Evolutionary conservation across 1,140 invertebrate genomes (phyloP).

Genomic region (Nautilus pompilius): DNA sequence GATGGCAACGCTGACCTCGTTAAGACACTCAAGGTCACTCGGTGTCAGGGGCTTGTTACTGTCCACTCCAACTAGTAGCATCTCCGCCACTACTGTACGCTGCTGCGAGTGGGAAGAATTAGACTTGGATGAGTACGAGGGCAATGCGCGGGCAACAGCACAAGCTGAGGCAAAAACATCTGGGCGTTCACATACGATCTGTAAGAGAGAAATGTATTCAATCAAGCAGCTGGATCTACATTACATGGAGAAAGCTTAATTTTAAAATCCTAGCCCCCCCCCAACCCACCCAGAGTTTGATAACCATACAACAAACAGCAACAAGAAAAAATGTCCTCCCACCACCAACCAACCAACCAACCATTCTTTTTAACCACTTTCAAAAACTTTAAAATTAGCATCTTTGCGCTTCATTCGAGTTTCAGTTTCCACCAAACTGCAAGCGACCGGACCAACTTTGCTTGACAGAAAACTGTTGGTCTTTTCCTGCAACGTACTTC

Average conservation of each 20-base stretch:
- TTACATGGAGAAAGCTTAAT: too few relatives aligned
- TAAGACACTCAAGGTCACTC: constrained; percentile 65
- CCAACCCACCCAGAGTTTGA: too few relatives aligned
- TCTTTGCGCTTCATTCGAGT: too few relatives aligned
- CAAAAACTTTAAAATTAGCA: not conserved
- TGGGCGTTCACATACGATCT: constrained; percentile 75
- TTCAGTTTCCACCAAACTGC: too few relatives aligned
- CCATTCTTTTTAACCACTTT: not conserved
- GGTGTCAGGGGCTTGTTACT: constrained; percentile 51
- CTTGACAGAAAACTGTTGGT: too few relatives aligned
- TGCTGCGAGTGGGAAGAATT: constrained; percentile 17
- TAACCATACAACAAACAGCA: too few relatives aligned
- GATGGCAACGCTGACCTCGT: constrained; percentile 64
- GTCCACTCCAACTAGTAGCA: constrained; percentile 59
- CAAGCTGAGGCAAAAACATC: constrained; percentile 75
- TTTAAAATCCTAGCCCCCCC: too few relatives aligned
- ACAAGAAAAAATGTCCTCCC: constrained; percentile 5
- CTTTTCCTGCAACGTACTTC: too few relatives aligned
- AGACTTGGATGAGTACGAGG: constrained; percentile 68
- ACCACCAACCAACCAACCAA: not conserved
- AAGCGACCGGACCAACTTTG: too few relatives aligned
- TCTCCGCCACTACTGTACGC: constrained; percentile 63
- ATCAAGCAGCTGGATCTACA: too few relatives aligned
- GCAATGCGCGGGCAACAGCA: constrained; percentile 76
- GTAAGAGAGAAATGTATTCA: constrained; percentile 25